Evolutionary conservation across 1,140 invertebrate genomes (phyloP).

Genomic region (Drosophila mayri): DNA sequence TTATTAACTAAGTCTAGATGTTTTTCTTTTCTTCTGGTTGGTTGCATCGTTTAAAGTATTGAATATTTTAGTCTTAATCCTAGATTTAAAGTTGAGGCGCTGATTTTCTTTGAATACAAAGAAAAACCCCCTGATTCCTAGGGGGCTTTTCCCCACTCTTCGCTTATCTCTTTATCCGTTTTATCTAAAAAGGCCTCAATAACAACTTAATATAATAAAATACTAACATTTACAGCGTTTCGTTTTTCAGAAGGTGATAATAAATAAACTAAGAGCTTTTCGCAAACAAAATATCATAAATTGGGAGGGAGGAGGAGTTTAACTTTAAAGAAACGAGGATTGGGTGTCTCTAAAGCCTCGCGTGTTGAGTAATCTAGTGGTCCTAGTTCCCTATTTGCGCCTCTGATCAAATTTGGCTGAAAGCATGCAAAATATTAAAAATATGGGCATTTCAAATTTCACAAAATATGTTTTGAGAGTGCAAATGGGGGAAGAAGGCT

Average conservation of each 20-base stretch:
- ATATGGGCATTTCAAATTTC: slow-evolving; percentile 6
- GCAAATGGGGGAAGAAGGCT: slow-evolving; percentile 8
- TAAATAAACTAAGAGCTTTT: slow-evolving; percentile 44
- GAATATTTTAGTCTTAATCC: slow-evolving; percentile 44
- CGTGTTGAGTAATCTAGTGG: slow-evolving; percentile 29
- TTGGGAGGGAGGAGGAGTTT: slow-evolving; percentile 6
- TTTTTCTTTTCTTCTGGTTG: slow-evolving; percentile 10
- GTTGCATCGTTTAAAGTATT: slow-evolving; percentile 15
- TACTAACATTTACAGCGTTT: slow-evolving; percentile 75
- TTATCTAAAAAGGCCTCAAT: slow-evolving; percentile 74
- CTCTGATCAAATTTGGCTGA: neutral
- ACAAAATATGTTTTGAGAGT: neutral
- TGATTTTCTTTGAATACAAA: slow-evolving; percentile 37
- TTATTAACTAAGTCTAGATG: slow-evolving; percentile 31
- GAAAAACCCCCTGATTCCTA: slow-evolving; percentile 22
- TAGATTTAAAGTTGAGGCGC: slow-evolving; percentile 58
- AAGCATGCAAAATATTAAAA: slow-evolving; percentile 6
- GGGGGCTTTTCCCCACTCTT: slow-evolving; percentile 14
- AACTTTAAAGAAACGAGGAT: slow-evolving; percentile 17
- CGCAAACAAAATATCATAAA: slow-evolving; percentile 50
- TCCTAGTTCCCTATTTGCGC: neutral
- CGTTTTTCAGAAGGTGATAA: slow-evolving; percentile 41
- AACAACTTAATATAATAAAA: slow-evolving; percentile 77
- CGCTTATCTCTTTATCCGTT: slow-evolving; percentile 22
- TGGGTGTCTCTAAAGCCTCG: slow-evolving; percentile 29